Evolutionary conservation across 2,113 vertebrate genomes (phyloP).

Genomic region (Myanophis thanlyinensis): DNA sequence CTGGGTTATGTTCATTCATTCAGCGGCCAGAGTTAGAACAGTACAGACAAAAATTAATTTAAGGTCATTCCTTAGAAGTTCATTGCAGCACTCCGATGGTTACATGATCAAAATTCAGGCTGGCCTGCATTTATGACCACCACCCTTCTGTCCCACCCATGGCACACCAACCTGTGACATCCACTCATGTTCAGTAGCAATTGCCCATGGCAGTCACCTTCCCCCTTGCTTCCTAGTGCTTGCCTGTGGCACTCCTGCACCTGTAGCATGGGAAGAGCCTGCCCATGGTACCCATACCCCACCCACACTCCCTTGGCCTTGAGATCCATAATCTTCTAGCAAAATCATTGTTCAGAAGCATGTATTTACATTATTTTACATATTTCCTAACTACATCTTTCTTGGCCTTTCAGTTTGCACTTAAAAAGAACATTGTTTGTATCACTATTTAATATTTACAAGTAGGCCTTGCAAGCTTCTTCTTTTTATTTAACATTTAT

Average conservation of each 20-base stretch:
- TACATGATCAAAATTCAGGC: background rate
- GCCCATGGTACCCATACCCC: background rate
- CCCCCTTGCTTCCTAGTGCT: too few species aligned
- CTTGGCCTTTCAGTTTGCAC: background rate
- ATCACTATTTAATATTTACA: background rate
- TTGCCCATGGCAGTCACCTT: background rate
- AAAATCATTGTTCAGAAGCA: background rate
- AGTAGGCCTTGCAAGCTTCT: background rate
- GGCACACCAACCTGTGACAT: background rate
- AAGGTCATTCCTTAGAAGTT: background rate
- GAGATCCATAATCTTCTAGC: background rate
- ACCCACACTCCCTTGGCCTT: background rate
- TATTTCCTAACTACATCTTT: background rate
- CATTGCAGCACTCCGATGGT: background rate
- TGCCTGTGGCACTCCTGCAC: too few species aligned
- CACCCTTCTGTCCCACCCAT: background rate
- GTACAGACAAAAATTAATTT: background rate
- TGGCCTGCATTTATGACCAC: background rate
- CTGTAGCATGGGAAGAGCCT: too few species aligned
- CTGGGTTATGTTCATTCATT: background rate
- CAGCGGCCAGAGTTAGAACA: background rate
- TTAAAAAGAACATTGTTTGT: background rate
- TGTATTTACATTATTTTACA: background rate
- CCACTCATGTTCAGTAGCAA: background rate
- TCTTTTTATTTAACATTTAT: background rate